These are phyloP conservation scores for Pao palembangensis DNA, from an alignment of 2,113 vertebrate species.

Conservation along the genomic window DNA sequence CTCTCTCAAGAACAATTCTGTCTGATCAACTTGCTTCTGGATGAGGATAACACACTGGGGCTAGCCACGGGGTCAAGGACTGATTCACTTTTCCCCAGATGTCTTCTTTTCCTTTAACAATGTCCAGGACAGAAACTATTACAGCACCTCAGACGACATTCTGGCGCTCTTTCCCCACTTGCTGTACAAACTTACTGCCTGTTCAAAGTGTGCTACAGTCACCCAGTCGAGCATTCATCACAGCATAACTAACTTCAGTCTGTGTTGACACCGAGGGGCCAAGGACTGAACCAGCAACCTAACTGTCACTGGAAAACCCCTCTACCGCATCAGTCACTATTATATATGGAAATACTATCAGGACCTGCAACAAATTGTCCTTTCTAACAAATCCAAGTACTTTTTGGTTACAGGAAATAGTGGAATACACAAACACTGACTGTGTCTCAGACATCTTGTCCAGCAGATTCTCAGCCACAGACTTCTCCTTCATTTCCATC, in stretches of 20 bases:
- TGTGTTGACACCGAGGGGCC: no score
- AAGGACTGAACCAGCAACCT: background rate
- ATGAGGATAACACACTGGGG: constrained; percentile 43
- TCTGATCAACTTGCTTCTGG: constrained; percentile 36
- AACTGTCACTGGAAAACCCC: background rate
- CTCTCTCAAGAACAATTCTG: constrained; percentile 39
- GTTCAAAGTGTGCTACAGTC: background rate
- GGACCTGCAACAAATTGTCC: no score
- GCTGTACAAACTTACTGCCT: constrained; percentile 2
- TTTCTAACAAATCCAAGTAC: background rate
- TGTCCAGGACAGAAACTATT: constrained; percentile 27
- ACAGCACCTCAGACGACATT: constrained; percentile 41
- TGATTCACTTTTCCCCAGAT: constrained; percentile 51
- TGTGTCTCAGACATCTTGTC: constrained; percentile 81
- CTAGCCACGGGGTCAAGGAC: constrained; percentile 46
- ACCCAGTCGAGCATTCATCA: no score
- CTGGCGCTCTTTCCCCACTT: constrained; percentile 24
- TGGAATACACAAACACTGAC: constrained; percentile 66
- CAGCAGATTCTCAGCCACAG: constrained; percentile 80
- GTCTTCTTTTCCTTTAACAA: constrained; percentile 34
- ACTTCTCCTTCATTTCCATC: constrained; percentile 84
- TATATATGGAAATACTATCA: no score
- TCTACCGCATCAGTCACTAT: no score
- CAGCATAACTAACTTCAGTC: no score
- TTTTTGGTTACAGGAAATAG: background rate